phyloP scores from a whole-genome alignment of 2,888 invertebrate genomes.

The Eulithis prunata region DNA sequence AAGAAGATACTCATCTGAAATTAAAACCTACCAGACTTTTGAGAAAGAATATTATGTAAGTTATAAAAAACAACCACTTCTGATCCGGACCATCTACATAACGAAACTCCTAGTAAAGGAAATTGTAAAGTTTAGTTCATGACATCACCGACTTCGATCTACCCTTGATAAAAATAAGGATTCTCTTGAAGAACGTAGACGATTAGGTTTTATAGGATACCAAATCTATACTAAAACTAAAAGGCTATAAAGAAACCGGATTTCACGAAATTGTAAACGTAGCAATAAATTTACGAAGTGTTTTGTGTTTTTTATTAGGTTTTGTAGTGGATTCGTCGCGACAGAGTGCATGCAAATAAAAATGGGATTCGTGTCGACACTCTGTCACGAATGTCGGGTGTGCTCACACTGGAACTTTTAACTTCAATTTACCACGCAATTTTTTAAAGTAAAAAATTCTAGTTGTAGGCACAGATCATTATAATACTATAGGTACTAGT shows the following conservation, averaged over 20 bases:
- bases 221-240: constrained; percentile 29
- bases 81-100: no score
- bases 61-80: no score
- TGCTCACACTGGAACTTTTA: constrained; percentile 8
- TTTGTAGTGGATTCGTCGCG: constrained; percentile 27
- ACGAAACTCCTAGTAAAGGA: no score
- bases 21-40: no score
- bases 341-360: constrained; percentile 35
- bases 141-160: background rate
- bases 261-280: constrained; percentile 32
- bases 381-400: constrained; percentile 16
- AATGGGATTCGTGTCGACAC: constrained; percentile 18
- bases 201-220: constrained; percentile 17
- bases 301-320: constrained; percentile 35
- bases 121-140: no score
- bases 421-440: constrained; percentile 10
- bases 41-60: no score
- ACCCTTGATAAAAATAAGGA: constrained; percentile 1
- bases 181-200: background rate
- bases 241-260: constrained; percentile 30
- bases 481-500: no score
- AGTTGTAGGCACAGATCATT: no score
- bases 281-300: constrained; percentile 33
- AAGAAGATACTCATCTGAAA: no score
- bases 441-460: no score